phyloP scores from a whole-genome alignment of 2,888 invertebrate genomes.

The Acanthosepion esculentum region DNA sequence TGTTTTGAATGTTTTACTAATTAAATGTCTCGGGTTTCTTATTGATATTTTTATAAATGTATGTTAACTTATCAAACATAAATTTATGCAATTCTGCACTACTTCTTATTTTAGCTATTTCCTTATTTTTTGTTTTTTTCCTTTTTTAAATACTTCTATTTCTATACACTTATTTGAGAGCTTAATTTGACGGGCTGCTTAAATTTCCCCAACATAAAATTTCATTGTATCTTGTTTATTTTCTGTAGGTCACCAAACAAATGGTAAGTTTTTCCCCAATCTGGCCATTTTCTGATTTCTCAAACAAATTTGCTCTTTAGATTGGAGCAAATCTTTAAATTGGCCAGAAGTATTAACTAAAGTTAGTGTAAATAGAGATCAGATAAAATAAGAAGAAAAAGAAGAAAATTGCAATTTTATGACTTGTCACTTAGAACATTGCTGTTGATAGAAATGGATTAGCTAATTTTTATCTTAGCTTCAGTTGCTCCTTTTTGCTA shows the following conservation, averaged over 20 bases:
- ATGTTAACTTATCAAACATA: neutral
- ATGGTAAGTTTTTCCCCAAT: slow-evolving; percentile 13
- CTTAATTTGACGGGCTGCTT: slow-evolving; percentile 5
- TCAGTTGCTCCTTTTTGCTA: neutral
- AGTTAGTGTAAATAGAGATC: neutral
- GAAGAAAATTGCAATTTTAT: neutral
- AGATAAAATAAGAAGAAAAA: neutral
- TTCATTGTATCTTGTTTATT: slow-evolving; percentile 33
- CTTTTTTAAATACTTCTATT: neutral
- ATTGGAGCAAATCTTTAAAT: neutral
- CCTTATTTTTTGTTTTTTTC: no score
- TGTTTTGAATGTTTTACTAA: neutral
- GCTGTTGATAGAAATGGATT: no score
- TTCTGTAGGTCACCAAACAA: slow-evolving; percentile 33
- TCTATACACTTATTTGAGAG: neutral
- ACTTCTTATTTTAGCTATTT: neutral
- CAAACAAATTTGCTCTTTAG: slow-evolving; percentile 15
- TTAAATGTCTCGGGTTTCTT: neutral
- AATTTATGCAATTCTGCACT: neutral
- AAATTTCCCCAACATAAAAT: neutral
- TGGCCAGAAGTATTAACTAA: neutral
- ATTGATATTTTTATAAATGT: neutral
- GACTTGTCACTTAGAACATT: neutral
- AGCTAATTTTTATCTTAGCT: no score
- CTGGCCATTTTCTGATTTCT: slow-evolving; percentile 10